Evolutionary conservation across 2,113 vertebrate genomes (phyloP).

Genomic region (Rhynchopsitta pachyrhyncha): DNA sequence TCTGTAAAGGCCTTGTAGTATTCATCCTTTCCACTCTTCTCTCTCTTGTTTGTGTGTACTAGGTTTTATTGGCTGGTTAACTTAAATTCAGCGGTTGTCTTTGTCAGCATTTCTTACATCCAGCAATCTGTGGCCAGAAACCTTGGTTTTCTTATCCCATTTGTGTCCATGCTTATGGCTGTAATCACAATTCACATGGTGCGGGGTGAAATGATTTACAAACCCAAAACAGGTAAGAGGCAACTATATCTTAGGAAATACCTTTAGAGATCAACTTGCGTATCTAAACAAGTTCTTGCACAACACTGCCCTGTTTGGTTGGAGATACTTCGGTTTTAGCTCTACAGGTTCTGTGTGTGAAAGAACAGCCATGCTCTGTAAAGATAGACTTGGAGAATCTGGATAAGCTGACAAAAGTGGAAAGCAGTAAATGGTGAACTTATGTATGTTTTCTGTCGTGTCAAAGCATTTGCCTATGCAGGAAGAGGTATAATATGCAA

Average conservation of each 20-base stretch:
- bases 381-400: not conserved
- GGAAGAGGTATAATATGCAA: not conserved
- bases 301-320: not conserved
- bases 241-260: not conserved
- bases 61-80: conserved; percentile 93
- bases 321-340: not conserved
- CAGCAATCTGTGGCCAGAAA: conserved; percentile 86
- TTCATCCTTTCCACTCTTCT: not conserved
- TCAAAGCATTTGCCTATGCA: not conserved
- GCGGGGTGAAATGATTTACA: conserved; percentile 83
- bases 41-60: not conserved
- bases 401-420: not conserved
- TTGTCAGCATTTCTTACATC: conserved; percentile 90
- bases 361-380: not conserved
- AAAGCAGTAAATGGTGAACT: not conserved
- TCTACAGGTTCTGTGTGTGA: not conserved
- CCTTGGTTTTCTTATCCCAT: conserved; percentile 87
- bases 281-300: not conserved
- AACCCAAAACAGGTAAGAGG: conserved; percentile 84
- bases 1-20: not conserved
- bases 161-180: conserved; percentile 84
- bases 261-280: not conserved
- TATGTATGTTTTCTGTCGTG: fast-evolving
- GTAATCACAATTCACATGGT: conserved; percentile 87
- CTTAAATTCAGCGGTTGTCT: conserved; percentile 85